phyloP scores from a whole-genome alignment of 2,888 invertebrate genomes.

The Cerastoderma edule region DNA sequence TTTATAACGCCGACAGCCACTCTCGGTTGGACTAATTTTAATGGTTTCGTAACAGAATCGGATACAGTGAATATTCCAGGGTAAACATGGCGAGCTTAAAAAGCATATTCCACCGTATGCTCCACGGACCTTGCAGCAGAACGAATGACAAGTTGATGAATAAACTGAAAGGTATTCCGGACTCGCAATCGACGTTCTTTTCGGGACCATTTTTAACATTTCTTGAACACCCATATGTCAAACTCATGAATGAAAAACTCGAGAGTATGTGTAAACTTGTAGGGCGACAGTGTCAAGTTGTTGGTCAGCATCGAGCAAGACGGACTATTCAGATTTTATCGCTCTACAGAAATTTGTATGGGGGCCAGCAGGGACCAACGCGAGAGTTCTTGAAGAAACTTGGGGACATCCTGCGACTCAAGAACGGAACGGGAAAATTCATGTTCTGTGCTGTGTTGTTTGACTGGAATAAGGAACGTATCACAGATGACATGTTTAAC shows the following conservation, averaged over 20 bases:
- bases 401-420: slow-evolving; percentile 39
- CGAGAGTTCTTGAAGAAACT: slow-evolving; percentile 62
- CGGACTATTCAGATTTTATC: slow-evolving; percentile 70
- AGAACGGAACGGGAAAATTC: slow-evolving; percentile 53
- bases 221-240: slow-evolving; percentile 40
- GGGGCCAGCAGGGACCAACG: slow-evolving; percentile 56
- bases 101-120: slow-evolving; percentile 29
- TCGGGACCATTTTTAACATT: neutral
- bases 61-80: neutral
- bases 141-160: slow-evolving; percentile 30
- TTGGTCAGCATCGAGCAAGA: slow-evolving; percentile 74
- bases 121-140: slow-evolving; percentile 26
- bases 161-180: slow-evolving; percentile 22
- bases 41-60: too few species aligned
- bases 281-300: slow-evolving; percentile 75
- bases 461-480: slow-evolving; percentile 76
- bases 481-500: slow-evolving; percentile 75
- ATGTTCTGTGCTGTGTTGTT: slow-evolving; percentile 76
- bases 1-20: slow-evolving; percentile 20
- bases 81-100: slow-evolving; percentile 45
- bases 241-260: slow-evolving; percentile 59
- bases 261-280: slow-evolving; percentile 59
- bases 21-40: too few species aligned
- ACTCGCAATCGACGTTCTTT: neutral
- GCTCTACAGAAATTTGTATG: slow-evolving; percentile 76